Evolutionary conservation across 2,888 invertebrate genomes (phyloP).

Genomic region (Tipula unca): DNA sequence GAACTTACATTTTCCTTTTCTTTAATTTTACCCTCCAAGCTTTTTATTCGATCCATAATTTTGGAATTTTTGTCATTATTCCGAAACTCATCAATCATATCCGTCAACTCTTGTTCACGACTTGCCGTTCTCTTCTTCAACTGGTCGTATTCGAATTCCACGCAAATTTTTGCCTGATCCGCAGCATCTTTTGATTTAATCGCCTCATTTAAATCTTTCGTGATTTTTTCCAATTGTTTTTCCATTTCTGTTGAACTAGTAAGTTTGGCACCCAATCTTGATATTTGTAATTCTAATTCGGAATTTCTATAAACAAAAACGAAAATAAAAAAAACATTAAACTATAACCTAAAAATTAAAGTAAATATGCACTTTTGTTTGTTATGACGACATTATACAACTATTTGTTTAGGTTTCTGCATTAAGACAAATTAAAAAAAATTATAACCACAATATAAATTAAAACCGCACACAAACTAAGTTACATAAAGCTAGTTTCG

Average conservation of each 20-base stretch:
- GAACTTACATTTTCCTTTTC: constrained; percentile 31
- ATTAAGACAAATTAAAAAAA: background rate
- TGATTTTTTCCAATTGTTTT: constrained; percentile 28
- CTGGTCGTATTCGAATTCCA: constrained; percentile 47
- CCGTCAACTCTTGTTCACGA: constrained; percentile 49
- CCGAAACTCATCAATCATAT: constrained; percentile 41
- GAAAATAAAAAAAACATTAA: background rate
- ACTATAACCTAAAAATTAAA: background rate
- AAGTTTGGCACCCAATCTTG: constrained; percentile 32
- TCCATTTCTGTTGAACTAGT: constrained; percentile 41
- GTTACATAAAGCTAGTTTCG: background rate
- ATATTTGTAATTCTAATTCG: background rate
- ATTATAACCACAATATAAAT: background rate
- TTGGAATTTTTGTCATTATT: background rate
- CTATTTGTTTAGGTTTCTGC: no score
- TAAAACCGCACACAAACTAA: background rate
- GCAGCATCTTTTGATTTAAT: constrained; percentile 24
- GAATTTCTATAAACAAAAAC: constrained; percentile 14
- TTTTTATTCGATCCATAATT: background rate
- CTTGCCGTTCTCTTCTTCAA: constrained; percentile 45
- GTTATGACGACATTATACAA: background rate
- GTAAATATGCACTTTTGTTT: background rate
- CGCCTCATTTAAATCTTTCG: constrained; percentile 31
- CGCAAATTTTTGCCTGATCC: constrained; percentile 26
- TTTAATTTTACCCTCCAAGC: constrained; percentile 33